Evolutionary conservation across 64 coral and sea anemone genomes (phyloP).

Genomic region (Montipora cactus): DNA sequence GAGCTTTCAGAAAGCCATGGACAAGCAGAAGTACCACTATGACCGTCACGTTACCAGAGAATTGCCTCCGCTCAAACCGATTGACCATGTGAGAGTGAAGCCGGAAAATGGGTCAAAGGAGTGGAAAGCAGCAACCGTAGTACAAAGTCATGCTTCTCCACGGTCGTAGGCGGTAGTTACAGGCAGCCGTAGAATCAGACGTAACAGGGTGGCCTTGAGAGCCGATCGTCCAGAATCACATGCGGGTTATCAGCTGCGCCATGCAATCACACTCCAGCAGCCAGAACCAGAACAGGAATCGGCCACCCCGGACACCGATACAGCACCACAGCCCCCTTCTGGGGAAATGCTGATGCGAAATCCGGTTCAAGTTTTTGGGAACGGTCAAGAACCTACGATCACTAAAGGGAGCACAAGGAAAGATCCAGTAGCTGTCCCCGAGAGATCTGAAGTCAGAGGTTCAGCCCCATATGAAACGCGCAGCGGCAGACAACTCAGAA

Average conservation of each 20-base stretch:
- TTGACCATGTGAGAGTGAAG: conserved; percentile 55
- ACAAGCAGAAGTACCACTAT: conserved; percentile 58
- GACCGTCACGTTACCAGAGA: conserved; percentile 56
- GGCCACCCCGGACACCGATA: background rate
- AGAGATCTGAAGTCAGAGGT: background rate
- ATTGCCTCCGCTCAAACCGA: conserved; percentile 33
- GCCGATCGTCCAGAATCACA: background rate
- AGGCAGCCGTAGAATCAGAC: conserved; percentile 21
- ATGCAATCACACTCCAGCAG: conserved; percentile 10
- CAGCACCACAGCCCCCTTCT: background rate
- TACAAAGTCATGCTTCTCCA: conserved; percentile 2
- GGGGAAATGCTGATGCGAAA: background rate
- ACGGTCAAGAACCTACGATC: background rate
- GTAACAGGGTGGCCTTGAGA: conserved; percentile 55
- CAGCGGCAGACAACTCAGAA: background rate
- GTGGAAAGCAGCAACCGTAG: conserved; percentile 38
- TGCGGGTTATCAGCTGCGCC: conserved; percentile 7
- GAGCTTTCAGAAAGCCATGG: conserved; percentile 47
- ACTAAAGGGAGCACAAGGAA: background rate
- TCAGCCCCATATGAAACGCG: background rate
- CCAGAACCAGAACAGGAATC: background rate
- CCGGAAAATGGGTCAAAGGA: conserved; percentile 14
- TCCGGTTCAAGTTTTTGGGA: background rate
- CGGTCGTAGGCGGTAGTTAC: conserved; percentile 13
- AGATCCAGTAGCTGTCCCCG: background rate